These are phyloP conservation scores for Propithecus deckenii DNA, from an alignment of 2,797 vertebrate genomes.

Conservation along the genomic window DNA sequence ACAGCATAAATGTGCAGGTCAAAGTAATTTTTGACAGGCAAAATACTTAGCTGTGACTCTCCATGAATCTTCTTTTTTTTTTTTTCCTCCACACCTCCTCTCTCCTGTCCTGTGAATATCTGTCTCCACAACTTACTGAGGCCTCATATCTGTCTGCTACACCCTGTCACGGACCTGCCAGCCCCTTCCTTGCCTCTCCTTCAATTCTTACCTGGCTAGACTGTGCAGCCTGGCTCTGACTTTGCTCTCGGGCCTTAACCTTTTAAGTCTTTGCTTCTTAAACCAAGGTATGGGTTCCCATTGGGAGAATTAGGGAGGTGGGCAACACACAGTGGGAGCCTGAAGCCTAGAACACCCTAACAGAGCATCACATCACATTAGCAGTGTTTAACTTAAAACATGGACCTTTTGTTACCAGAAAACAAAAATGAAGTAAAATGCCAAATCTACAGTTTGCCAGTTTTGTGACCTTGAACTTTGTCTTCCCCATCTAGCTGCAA, in stretches of 20 bases:
- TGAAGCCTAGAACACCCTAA: not conserved
- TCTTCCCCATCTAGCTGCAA: not conserved
- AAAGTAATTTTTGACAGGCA: slow-evolving; percentile 57
- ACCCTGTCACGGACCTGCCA: not conserved
- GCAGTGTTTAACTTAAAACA: not conserved
- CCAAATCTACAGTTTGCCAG: not conserved
- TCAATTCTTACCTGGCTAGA: not conserved
- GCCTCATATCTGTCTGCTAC: not conserved
- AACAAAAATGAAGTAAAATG: slow-evolving; percentile 30
- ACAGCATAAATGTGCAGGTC: slow-evolving; percentile 61
- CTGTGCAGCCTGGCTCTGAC: not conserved
- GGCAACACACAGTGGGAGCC: not conserved
- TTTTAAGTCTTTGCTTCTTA: slow-evolving; percentile 13
- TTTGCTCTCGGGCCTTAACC: not conserved
- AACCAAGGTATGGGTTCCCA: not conserved
- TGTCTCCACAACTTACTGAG: not conserved
- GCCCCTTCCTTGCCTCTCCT: not conserved
- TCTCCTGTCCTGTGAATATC: slow-evolving; percentile 13
- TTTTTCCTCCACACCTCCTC: accelerated
- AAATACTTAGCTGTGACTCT: slow-evolving; percentile 33
- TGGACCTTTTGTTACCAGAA: not conserved
- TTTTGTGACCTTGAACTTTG: slow-evolving; percentile 10
- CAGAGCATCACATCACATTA: not conserved
- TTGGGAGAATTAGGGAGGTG: not conserved
- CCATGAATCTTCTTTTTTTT: slow-evolving; percentile 31